Base-by-base conservation (phyloP, 2,888 invertebrate genomes). In the Andrena chrysosceles region DNA sequence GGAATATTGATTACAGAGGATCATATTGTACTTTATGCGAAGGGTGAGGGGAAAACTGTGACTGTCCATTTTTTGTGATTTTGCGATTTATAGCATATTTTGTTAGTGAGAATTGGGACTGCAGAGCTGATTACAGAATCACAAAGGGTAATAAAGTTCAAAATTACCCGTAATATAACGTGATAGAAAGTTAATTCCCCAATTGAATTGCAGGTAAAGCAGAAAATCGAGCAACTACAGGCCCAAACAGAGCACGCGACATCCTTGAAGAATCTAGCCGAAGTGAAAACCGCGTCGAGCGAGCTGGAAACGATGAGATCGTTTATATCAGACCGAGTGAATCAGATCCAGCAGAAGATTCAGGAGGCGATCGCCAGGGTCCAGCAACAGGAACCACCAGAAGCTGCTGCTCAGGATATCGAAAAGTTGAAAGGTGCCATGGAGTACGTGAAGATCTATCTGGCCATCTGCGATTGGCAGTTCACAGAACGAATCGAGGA, bases 351-450 rank as follows among this genome's bases (percentile, higher is more conserved):
- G 90, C 95, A 95, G 84, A 97, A 97, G 93, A 96, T 96, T 88
- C 96, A 96, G 88, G 95, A 96, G 91, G 95, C 97, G 81, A 96
- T 97, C 68, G 94, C 95, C 86, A 95, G 96, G 93, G 97, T 97
- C 80, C 95, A 95, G 83, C 95, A 95, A 90, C 96, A 97, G 94
- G 97, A 97, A 92, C 96, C 97, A 66, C 94, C 95, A 70, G 95
- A 95, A 68, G 95, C 96, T 67, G 96, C 96, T 69, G 95, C 95
- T 87, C 95, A 96, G 87, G 97, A 97, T 91, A 95, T 96, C 68
- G 96, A 96, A 87, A 96, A 96, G 90, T 94, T 97, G 70, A 95
- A 96, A 87, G 95, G 95, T 86, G 94, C 96, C 64, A 94, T 97
- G 82, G 95, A 96, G 87, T 94, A 95, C 68, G 94, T 96, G 83